Conservation (phyloP, 2,888 invertebrate species). For the Spialia ferax region DNA sequence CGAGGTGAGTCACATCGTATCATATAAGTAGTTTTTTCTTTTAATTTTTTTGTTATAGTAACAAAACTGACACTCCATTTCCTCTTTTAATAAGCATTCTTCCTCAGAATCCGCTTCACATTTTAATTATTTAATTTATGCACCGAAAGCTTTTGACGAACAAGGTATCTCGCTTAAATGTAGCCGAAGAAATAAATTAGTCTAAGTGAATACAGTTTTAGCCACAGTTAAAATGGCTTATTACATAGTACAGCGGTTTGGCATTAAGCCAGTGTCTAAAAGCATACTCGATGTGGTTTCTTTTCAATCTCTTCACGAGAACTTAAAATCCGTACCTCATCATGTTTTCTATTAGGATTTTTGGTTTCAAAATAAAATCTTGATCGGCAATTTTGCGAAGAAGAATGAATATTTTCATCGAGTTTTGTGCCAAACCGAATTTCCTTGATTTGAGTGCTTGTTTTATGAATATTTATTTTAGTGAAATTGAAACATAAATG, state of each 20-base stretch:
- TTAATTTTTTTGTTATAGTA: too few relatives aligned
- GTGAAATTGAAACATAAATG: constrained; percentile 8
- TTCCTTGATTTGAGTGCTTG: constrained; percentile 11
- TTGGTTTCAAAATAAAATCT: constrained; percentile 27
- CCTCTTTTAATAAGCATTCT: too few relatives aligned
- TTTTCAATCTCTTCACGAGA: constrained; percentile 32
- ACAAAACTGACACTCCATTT: too few relatives aligned
- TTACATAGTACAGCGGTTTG: constrained; percentile 32
- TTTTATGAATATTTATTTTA: constrained; percentile 7
- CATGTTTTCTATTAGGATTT: constrained; percentile 39
- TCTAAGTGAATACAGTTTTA: constrained; percentile 4
- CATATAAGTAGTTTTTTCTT: too few relatives aligned
- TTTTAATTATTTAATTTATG: not conserved
- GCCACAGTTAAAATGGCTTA: constrained; percentile 17
- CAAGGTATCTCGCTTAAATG: not conserved
- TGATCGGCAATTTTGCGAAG: constrained; percentile 26
- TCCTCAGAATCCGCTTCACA: too few relatives aligned
- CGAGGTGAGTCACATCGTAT: too few relatives aligned
- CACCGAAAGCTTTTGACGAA: not conserved
- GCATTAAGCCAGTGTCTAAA: constrained; percentile 36
- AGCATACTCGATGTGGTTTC: constrained; percentile 29
- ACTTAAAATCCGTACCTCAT: constrained; percentile 35
- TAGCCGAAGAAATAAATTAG: constrained; percentile 1
- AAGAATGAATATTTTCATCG: constrained; percentile 34
- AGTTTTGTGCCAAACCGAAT: constrained; percentile 27